These are phyloP conservation scores for Zaprionus gabonicus DNA, from an alignment of 1,140 invertebrate genomes.

Conservation along the genomic window DNA sequence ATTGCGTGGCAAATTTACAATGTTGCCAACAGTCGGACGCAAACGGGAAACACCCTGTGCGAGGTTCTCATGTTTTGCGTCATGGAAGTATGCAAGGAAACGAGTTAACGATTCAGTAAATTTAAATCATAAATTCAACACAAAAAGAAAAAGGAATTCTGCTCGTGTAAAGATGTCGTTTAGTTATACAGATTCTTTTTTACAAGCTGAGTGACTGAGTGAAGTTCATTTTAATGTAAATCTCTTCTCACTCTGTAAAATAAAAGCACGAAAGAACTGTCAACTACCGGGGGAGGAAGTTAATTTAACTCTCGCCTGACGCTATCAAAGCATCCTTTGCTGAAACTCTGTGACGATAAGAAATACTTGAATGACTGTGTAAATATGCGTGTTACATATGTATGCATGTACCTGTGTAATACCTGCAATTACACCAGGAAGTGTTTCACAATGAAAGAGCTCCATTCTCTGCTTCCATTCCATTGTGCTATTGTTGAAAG, in stretches of 20 bases:
- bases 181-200: not conserved
- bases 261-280: not conserved
- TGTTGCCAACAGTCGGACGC: constrained; percentile 42
- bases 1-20: constrained; percentile 80
- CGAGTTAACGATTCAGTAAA: constrained; percentile 29
- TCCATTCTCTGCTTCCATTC: not conserved
- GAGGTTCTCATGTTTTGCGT: constrained; percentile 24
- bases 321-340: not conserved
- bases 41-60: not conserved
- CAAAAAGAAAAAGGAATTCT: not conserved
- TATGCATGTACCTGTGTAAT: constrained; percentile 6
- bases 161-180: not conserved
- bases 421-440: constrained; percentile 30
- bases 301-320: constrained; percentile 1
- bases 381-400: constrained; percentile 12
- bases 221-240: not conserved
- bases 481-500: constrained; percentile 30
- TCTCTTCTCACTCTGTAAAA: not conserved
- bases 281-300: not conserved
- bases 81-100: constrained; percentile 33
- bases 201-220: not conserved
- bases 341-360: constrained; percentile 5
- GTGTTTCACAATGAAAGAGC: constrained; percentile 19
- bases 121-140: constrained; percentile 19
- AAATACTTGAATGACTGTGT: constrained; percentile 3